phyloP scores from a whole-genome alignment of 2,888 invertebrate genomes.

The Papilio gigon region DNA sequence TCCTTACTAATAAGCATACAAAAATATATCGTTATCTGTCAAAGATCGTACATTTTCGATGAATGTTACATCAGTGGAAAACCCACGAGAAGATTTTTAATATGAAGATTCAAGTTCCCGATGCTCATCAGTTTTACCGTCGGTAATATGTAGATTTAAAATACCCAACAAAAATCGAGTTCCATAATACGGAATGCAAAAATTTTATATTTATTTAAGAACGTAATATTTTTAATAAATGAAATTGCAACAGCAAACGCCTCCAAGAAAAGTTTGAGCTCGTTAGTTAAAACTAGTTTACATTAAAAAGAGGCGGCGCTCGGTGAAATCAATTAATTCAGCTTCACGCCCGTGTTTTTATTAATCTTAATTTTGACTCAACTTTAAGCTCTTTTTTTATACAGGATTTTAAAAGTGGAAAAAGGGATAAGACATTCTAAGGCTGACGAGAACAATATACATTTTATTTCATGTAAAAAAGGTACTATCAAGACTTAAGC shows the following conservation, averaged over 20 bases:
- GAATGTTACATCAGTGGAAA: too few relatives aligned
- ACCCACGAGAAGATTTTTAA: too few relatives aligned
- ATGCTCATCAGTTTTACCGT: too few relatives aligned
- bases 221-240: conserved; percentile 24
- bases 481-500: too few relatives aligned
- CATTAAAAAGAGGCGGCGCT: conserved; percentile 19
- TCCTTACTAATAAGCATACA: too few relatives aligned
- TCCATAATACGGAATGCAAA: neutral
- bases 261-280: conserved; percentile 42
- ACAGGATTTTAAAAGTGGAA: neutral
- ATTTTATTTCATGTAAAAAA: neutral
- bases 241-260: conserved; percentile 37
- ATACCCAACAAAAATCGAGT: neutral
- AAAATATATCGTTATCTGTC: too few relatives aligned
- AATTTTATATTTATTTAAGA: conserved; percentile 11
- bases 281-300: conserved; percentile 17
- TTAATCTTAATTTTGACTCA: conserved; percentile 7
- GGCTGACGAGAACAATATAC: neutral
- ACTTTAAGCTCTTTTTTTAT: neutral
- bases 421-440: too few relatives aligned
- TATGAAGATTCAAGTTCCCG: too few relatives aligned
- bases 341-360: conserved; percentile 15
- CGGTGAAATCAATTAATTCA: conserved; percentile 32
- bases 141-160: too few relatives aligned
- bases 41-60: too few relatives aligned